Percentiles rank a stretch among this genome's conserved stretches.
phyloP scores from a whole-genome alignment of 2,888 invertebrate genomes.

The Mycogona germanica region DNA sequence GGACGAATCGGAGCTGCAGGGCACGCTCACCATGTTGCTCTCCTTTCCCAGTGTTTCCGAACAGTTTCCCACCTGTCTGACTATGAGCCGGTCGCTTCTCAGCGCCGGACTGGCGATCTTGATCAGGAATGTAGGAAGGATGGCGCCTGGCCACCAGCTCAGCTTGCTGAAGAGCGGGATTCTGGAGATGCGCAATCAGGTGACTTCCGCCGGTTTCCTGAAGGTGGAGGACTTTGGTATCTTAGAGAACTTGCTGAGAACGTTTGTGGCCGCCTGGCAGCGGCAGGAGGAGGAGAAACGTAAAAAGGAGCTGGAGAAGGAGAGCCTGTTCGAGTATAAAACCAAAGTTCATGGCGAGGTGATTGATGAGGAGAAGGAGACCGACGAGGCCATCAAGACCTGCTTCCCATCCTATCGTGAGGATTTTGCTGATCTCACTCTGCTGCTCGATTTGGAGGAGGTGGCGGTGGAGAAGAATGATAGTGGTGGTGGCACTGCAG shows the following conservation, averaged over 20 bases:
- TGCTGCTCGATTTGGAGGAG: background rate
- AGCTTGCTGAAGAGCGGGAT: constrained; percentile 16
- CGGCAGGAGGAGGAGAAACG: constrained; percentile 54
- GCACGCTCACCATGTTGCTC: no score
- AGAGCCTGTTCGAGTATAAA: constrained; percentile 44
- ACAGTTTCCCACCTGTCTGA: no score
- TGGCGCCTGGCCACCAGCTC: no score
- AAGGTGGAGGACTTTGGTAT: constrained; percentile 1
- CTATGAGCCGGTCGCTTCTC: no score
- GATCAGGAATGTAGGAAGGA: no score
- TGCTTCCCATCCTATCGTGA: constrained; percentile 35
- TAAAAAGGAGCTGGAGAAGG: constrained; percentile 54
- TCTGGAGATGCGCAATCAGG: constrained; percentile 15
- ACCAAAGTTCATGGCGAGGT: constrained; percentile 30
- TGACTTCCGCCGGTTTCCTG: background rate
- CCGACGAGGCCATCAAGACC: constrained; percentile 30
- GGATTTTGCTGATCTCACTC: constrained; percentile 14
- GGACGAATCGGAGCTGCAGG: no score
- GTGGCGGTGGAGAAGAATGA: background rate
- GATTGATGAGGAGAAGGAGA: constrained; percentile 33
- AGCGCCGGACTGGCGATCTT: no score
- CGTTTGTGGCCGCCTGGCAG: constrained; percentile 59
- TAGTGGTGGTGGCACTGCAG: background rate
- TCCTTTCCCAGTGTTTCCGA: no score
- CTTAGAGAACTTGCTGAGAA: constrained; percentile 38